A percentile compares a stretch with the other conserved stretches of the same genome.
Conservation (phyloP, 2,113 vertebrate species). For the Zosterops borbonicus region DNA sequence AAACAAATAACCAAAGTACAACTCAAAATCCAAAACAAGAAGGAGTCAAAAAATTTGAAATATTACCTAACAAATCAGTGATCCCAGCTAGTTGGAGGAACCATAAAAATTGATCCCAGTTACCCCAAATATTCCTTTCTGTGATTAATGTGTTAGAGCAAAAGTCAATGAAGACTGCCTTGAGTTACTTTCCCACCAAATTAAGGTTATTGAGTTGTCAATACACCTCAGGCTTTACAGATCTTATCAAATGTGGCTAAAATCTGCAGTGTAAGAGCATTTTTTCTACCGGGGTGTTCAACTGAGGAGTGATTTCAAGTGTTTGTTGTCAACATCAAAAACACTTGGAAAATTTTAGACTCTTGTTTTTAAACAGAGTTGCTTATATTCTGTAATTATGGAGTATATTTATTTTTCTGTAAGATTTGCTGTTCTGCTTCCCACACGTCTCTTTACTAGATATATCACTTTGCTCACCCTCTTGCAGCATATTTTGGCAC, state of each 20-base stretch:
- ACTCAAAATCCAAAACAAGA: background rate
- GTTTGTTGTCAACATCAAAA: background rate
- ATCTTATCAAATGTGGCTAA: background rate
- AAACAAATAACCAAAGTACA: background rate
- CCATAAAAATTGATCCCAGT: background rate
- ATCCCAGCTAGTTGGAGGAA: background rate
- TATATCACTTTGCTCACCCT: background rate
- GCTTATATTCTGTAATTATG: background rate
- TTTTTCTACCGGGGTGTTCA: background rate
- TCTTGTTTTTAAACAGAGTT: background rate
- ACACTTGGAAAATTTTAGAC: background rate
- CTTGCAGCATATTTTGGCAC: background rate
- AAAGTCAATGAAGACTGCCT: background rate
- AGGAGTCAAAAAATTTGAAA: background rate
- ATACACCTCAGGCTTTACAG: background rate
- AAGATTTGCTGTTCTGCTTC: background rate
- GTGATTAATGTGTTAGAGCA: background rate
- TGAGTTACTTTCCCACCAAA: background rate
- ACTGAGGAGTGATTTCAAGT: background rate
- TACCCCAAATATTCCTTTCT: background rate
- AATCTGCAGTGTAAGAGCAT: background rate
- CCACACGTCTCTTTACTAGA: background rate
- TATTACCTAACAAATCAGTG: background rate
- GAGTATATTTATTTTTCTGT: background rate
- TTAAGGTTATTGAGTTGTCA: background rate